These are phyloP conservation scores for Drosophila aldrichi DNA, from an alignment of 2,888 invertebrate genomes.

Conservation along the genomic window DNA sequence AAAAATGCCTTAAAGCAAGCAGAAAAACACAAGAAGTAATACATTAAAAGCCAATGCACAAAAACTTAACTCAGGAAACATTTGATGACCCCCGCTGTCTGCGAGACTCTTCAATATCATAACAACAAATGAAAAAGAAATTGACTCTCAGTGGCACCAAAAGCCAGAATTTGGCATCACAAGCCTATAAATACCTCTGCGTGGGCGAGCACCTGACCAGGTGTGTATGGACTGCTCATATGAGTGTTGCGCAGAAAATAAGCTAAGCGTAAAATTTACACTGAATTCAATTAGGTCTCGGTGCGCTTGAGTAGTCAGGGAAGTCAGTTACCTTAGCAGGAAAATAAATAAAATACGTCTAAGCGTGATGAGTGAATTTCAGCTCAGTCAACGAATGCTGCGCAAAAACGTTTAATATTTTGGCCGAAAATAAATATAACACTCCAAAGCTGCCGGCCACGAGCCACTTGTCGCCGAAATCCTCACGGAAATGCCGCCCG, in stretches of 20 bases:
- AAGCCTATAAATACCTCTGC: not conserved
- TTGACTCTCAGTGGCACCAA: not conserved
- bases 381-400: not conserved
- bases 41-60: not conserved
- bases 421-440: slow-evolving; percentile 23
- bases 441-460: slow-evolving; percentile 3
- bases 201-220: not conserved
- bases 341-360: slow-evolving; percentile 6
- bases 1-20: not conserved
- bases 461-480: slow-evolving; percentile 31
- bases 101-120: not conserved
- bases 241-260: not conserved
- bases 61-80: not conserved
- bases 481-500: slow-evolving; percentile 9
- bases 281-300: slow-evolving; percentile 15
- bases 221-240: not conserved
- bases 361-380: not conserved
- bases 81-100: not conserved
- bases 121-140: not conserved
- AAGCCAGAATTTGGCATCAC: not conserved
- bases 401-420: slow-evolving; percentile 17
- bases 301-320: slow-evolving; percentile 11
- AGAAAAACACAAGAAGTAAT: not conserved
- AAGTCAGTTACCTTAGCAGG: slow-evolving; percentile 6
- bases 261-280: not conserved